Percentiles rank a stretch among this genome's conserved stretches.
phyloP scores from a whole-genome alignment of 2,113 vertebrate species.

The Leucopsar rothschildi region DNA sequence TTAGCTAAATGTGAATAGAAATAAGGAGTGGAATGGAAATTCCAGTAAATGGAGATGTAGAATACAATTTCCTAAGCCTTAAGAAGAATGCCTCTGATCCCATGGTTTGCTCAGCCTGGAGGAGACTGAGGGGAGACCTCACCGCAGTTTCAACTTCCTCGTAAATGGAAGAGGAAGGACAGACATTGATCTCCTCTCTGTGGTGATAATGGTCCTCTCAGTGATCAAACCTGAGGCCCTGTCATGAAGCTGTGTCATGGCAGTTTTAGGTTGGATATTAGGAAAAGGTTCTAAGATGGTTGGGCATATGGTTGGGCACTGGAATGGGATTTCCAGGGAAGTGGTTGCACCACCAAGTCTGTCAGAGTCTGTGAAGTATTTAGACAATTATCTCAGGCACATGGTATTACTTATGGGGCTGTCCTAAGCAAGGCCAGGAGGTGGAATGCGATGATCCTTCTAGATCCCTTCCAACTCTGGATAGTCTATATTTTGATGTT shows the following conservation, averaged over 20 bases:
- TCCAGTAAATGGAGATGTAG: background rate
- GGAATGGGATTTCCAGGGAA: background rate
- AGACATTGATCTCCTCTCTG: no score
- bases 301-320: background rate
- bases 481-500: background rate
- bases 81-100: background rate
- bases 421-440: background rate
- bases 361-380: background rate
- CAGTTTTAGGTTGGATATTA: background rate
- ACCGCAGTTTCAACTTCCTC: background rate
- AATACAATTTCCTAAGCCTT: background rate
- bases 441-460: background rate
- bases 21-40: background rate
- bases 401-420: background rate
- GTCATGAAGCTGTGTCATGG: background rate
- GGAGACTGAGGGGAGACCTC: background rate
- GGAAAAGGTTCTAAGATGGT: background rate
- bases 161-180: background rate
- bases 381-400: background rate
- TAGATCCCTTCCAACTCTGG: background rate
- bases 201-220: background rate
- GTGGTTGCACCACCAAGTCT: no score
- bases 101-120: background rate
- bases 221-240: no score
- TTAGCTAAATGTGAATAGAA: background rate